Evolutionary conservation across 2,113 vertebrate species (phyloP).

Genomic region (Oplegnathus fasciatus): DNA sequence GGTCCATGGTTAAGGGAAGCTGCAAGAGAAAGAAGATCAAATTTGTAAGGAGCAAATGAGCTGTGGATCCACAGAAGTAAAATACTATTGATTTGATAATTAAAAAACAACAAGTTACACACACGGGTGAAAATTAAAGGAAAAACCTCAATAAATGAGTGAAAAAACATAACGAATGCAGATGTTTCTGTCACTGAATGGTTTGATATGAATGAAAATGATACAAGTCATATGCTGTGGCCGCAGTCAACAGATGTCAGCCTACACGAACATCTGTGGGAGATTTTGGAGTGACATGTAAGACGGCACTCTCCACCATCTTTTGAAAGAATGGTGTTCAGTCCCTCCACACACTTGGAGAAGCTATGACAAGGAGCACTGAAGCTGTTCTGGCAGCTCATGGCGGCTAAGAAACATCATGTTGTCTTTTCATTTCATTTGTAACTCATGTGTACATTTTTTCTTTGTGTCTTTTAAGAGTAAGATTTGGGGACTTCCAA

Average conservation of each 20-base stretch:
- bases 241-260: background rate
- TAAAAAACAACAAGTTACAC: background rate
- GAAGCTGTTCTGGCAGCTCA: background rate
- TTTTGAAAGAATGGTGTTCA: background rate
- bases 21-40: constrained; percentile 48
- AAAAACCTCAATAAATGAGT: background rate
- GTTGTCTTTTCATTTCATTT: background rate
- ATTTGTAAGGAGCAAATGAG: background rate
- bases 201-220: background rate
- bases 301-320: background rate
- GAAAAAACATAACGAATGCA: background rate
- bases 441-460: background rate
- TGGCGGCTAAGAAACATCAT: background rate
- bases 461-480: background rate
- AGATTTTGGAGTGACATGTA: background rate
- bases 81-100: background rate
- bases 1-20: constrained; percentile 47
- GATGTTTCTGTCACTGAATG: background rate
- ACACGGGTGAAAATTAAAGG: background rate
- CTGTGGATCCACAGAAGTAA: background rate
- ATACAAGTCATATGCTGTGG: background rate
- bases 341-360: background rate
- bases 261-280: background rate
- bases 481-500: background rate
- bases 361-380: background rate